A percentile compares a stretch with the other conserved stretches of the same genome.
Evolutionary conservation across 2,888 invertebrate genomes (phyloP).

Genomic region (Scaptomyza cyrtandrae): DNA sequence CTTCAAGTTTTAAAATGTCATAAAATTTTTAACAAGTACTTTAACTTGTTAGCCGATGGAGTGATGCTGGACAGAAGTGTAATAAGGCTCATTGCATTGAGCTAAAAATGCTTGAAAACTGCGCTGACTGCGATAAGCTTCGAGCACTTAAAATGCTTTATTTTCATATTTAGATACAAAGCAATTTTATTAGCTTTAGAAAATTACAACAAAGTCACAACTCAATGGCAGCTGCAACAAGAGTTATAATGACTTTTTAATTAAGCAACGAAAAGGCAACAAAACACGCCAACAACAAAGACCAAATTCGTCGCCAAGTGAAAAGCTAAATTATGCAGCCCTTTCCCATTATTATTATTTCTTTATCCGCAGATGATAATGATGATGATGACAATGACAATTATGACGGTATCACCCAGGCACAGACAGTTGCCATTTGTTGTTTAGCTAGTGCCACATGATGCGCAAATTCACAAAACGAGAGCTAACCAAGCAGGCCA

Average conservation of each 20-base stretch:
- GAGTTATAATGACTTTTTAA: conserved; percentile 79
- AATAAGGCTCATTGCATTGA: conserved; percentile 42
- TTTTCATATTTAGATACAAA: conserved; percentile 72
- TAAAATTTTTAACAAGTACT: conserved; percentile 79
- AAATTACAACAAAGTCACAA: conserved; percentile 75
- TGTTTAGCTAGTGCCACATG: conserved; percentile 70
- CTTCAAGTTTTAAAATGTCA: conserved; percentile 73
- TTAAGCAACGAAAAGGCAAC: conserved; percentile 68
- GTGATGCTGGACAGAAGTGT: background rate
- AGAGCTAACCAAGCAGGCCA: conserved; percentile 62
- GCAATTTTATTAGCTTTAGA: conserved; percentile 79
- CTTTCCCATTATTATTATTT: conserved; percentile 16
- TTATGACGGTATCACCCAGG: conserved; percentile 31
- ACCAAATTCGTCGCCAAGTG: conserved; percentile 62
- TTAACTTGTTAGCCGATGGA: conserved; percentile 47
- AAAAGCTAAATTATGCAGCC: conserved; percentile 56
- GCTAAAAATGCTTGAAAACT: conserved; percentile 59
- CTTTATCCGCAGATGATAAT: conserved; percentile 27
- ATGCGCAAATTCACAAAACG: conserved; percentile 74
- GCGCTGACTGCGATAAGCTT: conserved; percentile 70
- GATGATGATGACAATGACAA: conserved; percentile 10
- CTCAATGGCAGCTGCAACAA: conserved; percentile 69
- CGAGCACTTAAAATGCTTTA: conserved; percentile 77
- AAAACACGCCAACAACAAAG: conserved; percentile 39
- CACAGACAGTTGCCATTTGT: conserved; percentile 63